Conservation (phyloP, 2,113 vertebrate genomes). For the Eublepharis macularius region DNA sequence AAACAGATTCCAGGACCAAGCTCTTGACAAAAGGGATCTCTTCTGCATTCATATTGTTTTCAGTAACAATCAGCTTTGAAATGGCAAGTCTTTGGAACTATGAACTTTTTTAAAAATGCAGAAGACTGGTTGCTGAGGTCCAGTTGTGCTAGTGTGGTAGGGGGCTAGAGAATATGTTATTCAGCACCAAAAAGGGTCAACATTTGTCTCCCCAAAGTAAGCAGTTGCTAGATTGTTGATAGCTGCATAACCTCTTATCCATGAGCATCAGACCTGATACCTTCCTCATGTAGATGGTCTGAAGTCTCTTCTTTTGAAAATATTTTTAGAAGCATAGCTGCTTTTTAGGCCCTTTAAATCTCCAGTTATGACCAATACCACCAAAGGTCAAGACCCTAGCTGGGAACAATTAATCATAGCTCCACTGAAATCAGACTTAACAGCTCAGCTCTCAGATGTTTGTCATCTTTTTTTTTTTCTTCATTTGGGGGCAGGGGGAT, state of each 20-base stretch:
- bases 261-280: neutral
- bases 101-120: no score
- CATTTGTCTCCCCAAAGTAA: neutral
- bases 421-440: constrained; percentile 9
- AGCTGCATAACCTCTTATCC: neutral
- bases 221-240: neutral
- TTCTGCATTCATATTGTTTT: neutral
- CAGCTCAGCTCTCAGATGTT: neutral
- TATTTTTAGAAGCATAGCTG: constrained; percentile 14
- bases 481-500: neutral
- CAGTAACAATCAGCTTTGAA: neutral
- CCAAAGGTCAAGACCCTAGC: constrained; percentile 34
- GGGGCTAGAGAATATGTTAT: no score
- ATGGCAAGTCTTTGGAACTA: neutral
- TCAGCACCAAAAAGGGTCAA: neutral
- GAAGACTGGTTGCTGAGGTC: neutral
- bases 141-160: neutral
- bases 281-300: constrained; percentile 4
- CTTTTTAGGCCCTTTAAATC: constrained; percentile 28
- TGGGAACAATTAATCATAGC: constrained; percentile 16
- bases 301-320: neutral
- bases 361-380: constrained; percentile 6
- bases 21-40: neutral
- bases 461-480: neutral
- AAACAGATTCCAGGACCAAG: neutral